phyloP scores from a whole-genome alignment of 2,113 vertebrate species.

The Falcunculus frontatus region DNA sequence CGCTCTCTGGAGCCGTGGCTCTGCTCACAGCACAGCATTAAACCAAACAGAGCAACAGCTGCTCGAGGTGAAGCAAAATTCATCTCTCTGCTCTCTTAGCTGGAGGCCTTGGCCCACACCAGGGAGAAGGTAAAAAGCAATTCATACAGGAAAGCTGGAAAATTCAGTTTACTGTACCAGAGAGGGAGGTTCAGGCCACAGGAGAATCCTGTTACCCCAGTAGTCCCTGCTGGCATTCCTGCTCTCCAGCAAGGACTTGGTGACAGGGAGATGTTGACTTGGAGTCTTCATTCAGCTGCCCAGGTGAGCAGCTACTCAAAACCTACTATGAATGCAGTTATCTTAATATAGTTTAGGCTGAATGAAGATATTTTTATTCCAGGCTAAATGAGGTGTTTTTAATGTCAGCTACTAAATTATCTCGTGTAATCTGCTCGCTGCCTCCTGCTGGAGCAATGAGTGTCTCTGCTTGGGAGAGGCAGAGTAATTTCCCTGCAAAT shows the following conservation, averaged over 20 bases:
- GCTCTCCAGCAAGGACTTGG: neutral
- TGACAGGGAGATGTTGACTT: neutral
- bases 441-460: conserved; percentile 5
- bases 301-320: neutral
- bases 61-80: neutral
- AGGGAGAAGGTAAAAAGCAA: neutral
- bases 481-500: neutral
- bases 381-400: conserved; percentile 15
- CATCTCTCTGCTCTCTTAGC: neutral
- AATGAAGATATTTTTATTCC: conserved; percentile 17
- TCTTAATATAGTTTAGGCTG: neutral
- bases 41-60: conserved; percentile 1
- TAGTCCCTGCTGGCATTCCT: neutral
- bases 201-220: neutral
- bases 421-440: neutral
- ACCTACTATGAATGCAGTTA: neutral
- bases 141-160: neutral
- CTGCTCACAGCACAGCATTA: neutral
- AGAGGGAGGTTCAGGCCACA: neutral
- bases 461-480: neutral
- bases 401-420: conserved; percentile 25
- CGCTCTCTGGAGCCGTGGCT: neutral
- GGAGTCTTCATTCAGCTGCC: neutral
- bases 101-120: neutral
- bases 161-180: neutral